Base-by-base conservation (phyloP, 2,797 vertebrate genomes). In the Paguma larvata region DNA sequence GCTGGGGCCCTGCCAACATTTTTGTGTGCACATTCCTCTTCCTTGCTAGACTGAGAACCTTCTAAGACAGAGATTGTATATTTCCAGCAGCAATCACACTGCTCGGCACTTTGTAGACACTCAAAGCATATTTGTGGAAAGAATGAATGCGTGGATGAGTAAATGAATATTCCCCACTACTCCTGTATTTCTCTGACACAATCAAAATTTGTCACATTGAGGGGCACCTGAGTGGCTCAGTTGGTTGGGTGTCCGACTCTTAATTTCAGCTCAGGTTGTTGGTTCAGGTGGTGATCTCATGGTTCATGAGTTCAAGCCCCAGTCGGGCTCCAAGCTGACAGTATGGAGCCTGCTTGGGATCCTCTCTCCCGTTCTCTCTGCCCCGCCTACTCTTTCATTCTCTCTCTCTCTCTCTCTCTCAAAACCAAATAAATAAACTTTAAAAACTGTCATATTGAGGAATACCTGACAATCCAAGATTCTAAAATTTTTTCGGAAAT, bases 161-260 rank as follows among this genome's bases (percentile, higher is more conserved):
- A 73, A 63, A 56, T 51, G 30, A 65, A 72, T 62, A 87, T 27
- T 84, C 38, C 51, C 41, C n/a, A 18, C 73, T 56, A 25, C 27
- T 59, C 25, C n/a, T 30, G 12, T 23, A 10, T 94, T 97, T 94
- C 68, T 97, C 70, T 84, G 51, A 89, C 68, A n/a, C 59, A 51
- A 88, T 94, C 73, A 96, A 94, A 96, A 63, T 83, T 4, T 84
- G 53, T 80, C 73, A 56, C 59, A 48, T 30, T 84, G n/a, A 97
- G 84, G 59, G 89, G 67, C 0, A 46, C 16, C 56, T 91, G 65
- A 21, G 56, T 59, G 56, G 56, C 56, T 59, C 56, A 59, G 56
- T 59, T 10, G 56, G 56, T 59, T 59, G 56, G 56, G 56, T 8
- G 3, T 59, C 21, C 19, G 8, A 59, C 8, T 59, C 56, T 59